Evolutionary conservation across 2,797 vertebrate genomes (phyloP).

Genomic region (Typhlichthys subterraneus): DNA sequence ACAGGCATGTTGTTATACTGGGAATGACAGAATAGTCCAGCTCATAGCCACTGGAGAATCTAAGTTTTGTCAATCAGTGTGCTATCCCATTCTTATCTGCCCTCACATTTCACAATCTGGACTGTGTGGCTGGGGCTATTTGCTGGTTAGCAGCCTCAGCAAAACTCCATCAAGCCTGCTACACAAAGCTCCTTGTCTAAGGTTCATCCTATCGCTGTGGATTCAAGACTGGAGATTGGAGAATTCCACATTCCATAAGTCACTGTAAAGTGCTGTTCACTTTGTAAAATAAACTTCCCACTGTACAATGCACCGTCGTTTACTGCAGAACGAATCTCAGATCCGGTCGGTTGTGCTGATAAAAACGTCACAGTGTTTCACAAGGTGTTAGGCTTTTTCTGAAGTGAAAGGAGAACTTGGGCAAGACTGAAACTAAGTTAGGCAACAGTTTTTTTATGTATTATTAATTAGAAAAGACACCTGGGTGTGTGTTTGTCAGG

Average conservation of each 20-base stretch:
- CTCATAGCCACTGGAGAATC: conserved; percentile 23
- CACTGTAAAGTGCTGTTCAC: not conserved
- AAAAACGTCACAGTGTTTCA: conserved; percentile 71
- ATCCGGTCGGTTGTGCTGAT: conserved; percentile 63
- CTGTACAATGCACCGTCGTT: not conserved
- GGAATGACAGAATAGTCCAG: conserved; percentile 27
- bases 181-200: conserved; percentile 45
- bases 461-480: conserved; percentile 36
- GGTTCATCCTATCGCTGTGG: conserved; percentile 39
- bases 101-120: conserved; percentile 55
- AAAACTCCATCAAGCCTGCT: conserved; percentile 41
- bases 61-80: conserved; percentile 40
- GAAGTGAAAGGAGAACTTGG: conserved; percentile 86
- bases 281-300: conserved; percentile 1
- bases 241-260: conserved; percentile 14
- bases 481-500: conserved; percentile 31
- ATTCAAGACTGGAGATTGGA: conserved; percentile 31
- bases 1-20: conserved; percentile 6
- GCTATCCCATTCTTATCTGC: conserved; percentile 44
- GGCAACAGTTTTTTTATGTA: conserved; percentile 57
- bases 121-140: conserved; percentile 53
- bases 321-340: conserved; percentile 57
- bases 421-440: conserved; percentile 78
- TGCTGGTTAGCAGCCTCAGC: conserved; percentile 59
- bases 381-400: conserved; percentile 72